A percentile compares a stretch with the other conserved stretches of the same genome.
phyloP scores from a whole-genome alignment of 23 tunicate species.

The Trididemnum miniatum region DNA sequence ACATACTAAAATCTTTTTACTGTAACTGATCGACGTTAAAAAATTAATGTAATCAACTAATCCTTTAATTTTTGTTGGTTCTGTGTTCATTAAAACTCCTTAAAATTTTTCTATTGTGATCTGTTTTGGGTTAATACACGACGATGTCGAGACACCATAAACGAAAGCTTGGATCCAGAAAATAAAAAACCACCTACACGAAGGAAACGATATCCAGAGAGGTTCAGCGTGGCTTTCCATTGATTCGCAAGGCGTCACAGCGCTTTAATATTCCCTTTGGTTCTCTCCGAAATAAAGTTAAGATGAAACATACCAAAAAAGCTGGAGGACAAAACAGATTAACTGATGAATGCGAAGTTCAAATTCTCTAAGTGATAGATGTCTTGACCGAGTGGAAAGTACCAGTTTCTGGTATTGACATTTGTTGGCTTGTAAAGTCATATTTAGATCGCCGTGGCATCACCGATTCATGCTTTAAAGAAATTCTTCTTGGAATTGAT shows the following conservation, averaged over 20 bases:
- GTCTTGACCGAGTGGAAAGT: conserved; percentile 6
- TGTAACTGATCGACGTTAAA: too few relatives aligned
- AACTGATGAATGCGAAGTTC: neutral
- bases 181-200: neutral
- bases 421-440: neutral
- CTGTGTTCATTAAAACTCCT: too few relatives aligned
- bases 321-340: neutral
- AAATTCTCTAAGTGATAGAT: neutral
- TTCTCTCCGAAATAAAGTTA: neutral
- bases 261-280: neutral
- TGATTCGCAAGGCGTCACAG: neutral
- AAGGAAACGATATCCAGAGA: neutral
- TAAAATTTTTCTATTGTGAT: too few relatives aligned
- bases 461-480: neutral
- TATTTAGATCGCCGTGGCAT: neutral
- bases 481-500: too few relatives aligned
- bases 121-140: neutral
- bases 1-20: too few relatives aligned
- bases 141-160: neutral
- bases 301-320: neutral
- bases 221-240: neutral
- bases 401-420: neutral
- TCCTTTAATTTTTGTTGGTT: too few relatives aligned
- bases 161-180: neutral
- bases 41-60: too few relatives aligned